Evolutionary conservation across 2,888 invertebrate species (phyloP), one percentile per base, ranked within the genome.

Genomic region (Drosophila buzzatii): DNA sequence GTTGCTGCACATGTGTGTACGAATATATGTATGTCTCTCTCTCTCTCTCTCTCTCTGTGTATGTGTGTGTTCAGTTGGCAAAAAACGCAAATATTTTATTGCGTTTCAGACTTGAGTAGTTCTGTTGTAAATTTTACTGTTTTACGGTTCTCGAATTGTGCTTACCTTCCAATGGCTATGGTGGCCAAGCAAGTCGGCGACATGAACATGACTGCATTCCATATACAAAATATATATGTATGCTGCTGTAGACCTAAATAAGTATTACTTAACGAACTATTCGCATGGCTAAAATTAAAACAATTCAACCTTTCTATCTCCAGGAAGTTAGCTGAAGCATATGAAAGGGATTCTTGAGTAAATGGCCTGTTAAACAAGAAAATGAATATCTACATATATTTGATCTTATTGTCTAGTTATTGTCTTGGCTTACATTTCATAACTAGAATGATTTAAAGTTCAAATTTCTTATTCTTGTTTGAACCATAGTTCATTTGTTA

Each of bases 31-130:
- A 23, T 23, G 23, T 23, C 23, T 23, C 23, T 0, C 14, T 37
- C 14, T 37, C 23, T 0, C 14, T 37, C 14, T 37, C 1, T 31
- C 31, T 31, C 9, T 31, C 23, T 12, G 18, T 53, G 23, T n/a
- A 47, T 58, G 73, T 71, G 12, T 78, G 88, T 87, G 62, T 65
- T 76, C 82, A 79, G 79, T 88, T 83, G 83, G 81, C 69, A 85
- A 85, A 85, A 82, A 88, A 81, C 82, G 81, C 89, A 91, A 89
- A 91, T 89, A 89, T 89, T 89, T 89, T 89, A 89, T 91, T 91
- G 90, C 91, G 73, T 77, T 89, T 90, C 90, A 78, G 84, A 89
- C 83, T 83, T 88, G 89, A 90, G 89, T 91, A 89, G 90, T 91
- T 90, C 80, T 76, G 80, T 82, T 89, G 89, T 89, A 89, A 89